Percentiles rank a stretch among this genome's conserved stretches.
These are phyloP conservation scores for Lasioglossum oenotherae DNA, from an alignment of 2,888 invertebrate genomes.

Conservation along the genomic window DNA sequence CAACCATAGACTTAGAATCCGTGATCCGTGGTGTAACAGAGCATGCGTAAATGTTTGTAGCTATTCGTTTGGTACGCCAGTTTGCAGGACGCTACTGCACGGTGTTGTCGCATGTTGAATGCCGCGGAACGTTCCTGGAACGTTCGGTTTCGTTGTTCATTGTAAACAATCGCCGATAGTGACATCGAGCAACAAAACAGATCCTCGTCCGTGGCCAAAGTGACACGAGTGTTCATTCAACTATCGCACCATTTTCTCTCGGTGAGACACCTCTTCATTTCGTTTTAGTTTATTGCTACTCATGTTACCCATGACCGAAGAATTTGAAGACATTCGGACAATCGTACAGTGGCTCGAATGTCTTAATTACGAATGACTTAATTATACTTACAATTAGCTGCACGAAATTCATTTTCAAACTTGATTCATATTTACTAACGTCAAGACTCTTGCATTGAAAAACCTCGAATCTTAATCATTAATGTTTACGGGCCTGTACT, in stretches of 20 bases:
- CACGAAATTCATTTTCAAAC: not conserved
- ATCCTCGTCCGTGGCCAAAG: not conserved
- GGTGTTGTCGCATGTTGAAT: conserved; percentile 19
- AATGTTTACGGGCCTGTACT: too few species aligned
- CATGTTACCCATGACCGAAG: too few species aligned
- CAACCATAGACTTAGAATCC: not conserved
- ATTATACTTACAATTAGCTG: not conserved
- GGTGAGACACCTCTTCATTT: not conserved
- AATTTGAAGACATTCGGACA: not conserved
- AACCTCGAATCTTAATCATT: too few species aligned
- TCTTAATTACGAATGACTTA: too few species aligned
- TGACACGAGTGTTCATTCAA: not conserved
- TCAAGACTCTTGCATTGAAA: too few species aligned
- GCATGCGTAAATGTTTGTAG: conserved; percentile 25
- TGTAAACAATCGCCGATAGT: not conserved
- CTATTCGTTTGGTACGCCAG: conserved; percentile 24
- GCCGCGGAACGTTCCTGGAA: conserved; percentile 15
- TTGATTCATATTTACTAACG: not conserved
- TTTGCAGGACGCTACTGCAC: conserved; percentile 10
- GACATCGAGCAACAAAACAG: not conserved
- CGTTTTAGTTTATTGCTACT: not conserved
- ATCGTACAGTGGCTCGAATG: not conserved
- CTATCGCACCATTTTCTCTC: not conserved
- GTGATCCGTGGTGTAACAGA: not conserved
- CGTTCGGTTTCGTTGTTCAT: conserved; percentile 12